Evolutionary conservation across 1,140 invertebrate genomes (phyloP), one percentile per base, ranked within the genome.

Genomic region (Zelostemma sp.): DNA sequence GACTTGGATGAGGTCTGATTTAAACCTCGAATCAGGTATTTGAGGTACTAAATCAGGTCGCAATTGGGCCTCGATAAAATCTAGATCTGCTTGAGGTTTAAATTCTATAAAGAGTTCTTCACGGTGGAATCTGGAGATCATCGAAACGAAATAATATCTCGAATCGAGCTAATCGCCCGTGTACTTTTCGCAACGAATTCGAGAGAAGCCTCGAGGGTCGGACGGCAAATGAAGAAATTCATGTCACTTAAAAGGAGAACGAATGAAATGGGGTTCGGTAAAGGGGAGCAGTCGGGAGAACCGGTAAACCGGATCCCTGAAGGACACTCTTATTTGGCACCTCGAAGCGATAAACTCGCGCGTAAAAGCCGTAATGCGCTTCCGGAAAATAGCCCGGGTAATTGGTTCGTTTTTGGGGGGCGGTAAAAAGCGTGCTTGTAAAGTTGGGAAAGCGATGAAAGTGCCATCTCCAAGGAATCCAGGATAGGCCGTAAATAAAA

Each of bases 281-380:
- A 50, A 35, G 31, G 46, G 48, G 41, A 68, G 46, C 31, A 28
- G 45, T 57, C 51, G 40, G 45, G 31, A 18, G 49, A 55, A 55
- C 38, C 40, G 25, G 43, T 9, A 18, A 48, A 43, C 57, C 57
- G 78, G 77, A 79, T 78, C 75, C 75, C 71, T 74, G 62, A 58
- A 79, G 72, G 76, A 80, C 74, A 73, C 64, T 77, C 72, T 81
- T 81, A 81, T 78, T 80, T 75, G 71, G 76, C 76, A 68, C 68
- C 74, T 81, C 41, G 55, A 21, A 51, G 69, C 78, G 69, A 80
- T 82, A 81, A 82, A 82, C 65, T 43, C 50, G 58, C 48, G 59
- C 80, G 80, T 82, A 80, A 78, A 72, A 67, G 25, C 59, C 19
- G 45, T 33, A 38, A 72, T 28, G 64, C 78, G 68, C 78, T 56